phyloP scores from a whole-genome alignment of 2,113 vertebrate species.

The Manacus vitellinus region DNA sequence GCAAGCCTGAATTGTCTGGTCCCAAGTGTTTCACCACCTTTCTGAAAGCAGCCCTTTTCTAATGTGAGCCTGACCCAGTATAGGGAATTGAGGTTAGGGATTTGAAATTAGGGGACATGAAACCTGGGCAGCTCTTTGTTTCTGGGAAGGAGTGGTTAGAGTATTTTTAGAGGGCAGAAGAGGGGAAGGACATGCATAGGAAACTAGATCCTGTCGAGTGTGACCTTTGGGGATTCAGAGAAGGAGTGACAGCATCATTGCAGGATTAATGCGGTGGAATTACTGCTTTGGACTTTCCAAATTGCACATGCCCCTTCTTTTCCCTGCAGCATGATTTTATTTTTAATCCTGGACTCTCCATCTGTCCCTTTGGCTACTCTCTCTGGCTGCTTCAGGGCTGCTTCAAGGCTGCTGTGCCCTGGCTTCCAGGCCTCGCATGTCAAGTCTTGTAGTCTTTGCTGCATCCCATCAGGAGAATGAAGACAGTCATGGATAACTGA shows the following conservation, averaged over 20 bases:
- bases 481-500: constrained; percentile 4
- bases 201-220: not conserved
- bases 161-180: constrained; percentile 19
- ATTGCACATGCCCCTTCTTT: constrained; percentile 28
- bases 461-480: not conserved
- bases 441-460: constrained; percentile 44
- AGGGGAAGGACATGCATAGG: not conserved
- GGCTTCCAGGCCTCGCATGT: constrained; percentile 9
- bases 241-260: not conserved
- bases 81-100: not conserved
- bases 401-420: constrained; percentile 38
- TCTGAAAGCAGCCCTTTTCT: not conserved
- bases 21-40: not conserved
- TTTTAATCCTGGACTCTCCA: constrained; percentile 57
- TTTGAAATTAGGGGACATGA: not conserved
- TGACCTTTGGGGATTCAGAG: constrained; percentile 10
- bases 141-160: not conserved
- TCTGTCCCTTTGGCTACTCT: constrained; percentile 59
- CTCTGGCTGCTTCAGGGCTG: constrained; percentile 58
- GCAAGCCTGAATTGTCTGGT: not conserved
- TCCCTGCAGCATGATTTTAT: constrained; percentile 43
- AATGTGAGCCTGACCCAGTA: not conserved
- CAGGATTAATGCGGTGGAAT: not conserved
- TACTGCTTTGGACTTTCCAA: constrained; percentile 33
- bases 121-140: not conserved